These are phyloP conservation scores for Sinocyclocheilus anophthalmus DNA, from an alignment of 2,113 vertebrate species.

Conservation along the genomic window DNA sequence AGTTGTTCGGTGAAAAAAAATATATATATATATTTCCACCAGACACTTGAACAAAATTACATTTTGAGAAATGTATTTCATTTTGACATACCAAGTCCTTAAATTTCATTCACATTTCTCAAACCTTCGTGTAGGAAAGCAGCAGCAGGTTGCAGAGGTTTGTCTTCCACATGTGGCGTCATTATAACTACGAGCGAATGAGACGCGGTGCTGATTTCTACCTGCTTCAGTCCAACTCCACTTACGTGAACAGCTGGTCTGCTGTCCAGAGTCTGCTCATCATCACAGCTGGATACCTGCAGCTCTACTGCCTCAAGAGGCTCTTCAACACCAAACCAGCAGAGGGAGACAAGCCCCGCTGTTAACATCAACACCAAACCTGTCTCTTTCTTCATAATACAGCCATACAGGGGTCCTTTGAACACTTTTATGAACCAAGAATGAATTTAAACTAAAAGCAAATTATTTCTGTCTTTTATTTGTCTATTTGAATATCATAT, in stretches of 20 bases:
- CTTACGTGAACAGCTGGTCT: slow-evolving; percentile 88
- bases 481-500: too few relatives aligned
- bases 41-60: too few relatives aligned
- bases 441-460: too few relatives aligned
- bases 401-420: too few relatives aligned
- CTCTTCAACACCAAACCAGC: slow-evolving; percentile 76
- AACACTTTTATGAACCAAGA: too few relatives aligned
- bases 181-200: slow-evolving; percentile 88
- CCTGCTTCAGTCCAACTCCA: slow-evolving; percentile 83
- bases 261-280: slow-evolving; percentile 82
- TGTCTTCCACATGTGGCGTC: slow-evolving; percentile 91
- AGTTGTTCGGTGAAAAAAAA: too few relatives aligned
- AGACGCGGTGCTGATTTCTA: slow-evolving; percentile 79
- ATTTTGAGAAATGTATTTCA: too few relatives aligned
- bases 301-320: slow-evolving; percentile 87
- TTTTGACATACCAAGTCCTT: too few relatives aligned
- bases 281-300: slow-evolving; percentile 83
- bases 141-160: slow-evolving; percentile 74
- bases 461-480: too few relatives aligned
- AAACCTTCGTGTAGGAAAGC: slow-evolving; percentile 69
- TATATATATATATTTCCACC: too few relatives aligned
- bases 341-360: slow-evolving; percentile 76
- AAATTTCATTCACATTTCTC: not conserved
- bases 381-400: too few relatives aligned
- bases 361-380: slow-evolving; percentile 66